Percentiles rank a stretch among this genome's conserved stretches.
Conservation (phyloP, 2,797 vertebrate species). For the Halcyon leucocephala region DNA sequence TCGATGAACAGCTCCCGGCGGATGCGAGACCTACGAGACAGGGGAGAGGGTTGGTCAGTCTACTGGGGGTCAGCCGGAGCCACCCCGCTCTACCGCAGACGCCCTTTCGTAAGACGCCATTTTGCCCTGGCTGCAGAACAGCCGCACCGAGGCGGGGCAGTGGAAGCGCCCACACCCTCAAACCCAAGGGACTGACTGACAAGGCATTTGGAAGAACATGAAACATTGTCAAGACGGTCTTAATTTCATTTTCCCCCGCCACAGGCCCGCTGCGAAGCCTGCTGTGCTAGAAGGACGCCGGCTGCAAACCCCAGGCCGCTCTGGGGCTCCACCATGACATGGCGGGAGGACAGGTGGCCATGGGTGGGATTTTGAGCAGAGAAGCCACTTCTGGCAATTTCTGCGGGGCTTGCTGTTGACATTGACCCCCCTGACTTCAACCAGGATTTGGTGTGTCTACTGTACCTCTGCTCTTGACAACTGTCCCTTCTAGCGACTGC, state of each 20-base stretch:
- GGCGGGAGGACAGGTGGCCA: neutral
- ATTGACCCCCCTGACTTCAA: neutral
- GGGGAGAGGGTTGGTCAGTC: neutral
- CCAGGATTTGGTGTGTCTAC: neutral
- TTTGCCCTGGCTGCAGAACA: neutral
- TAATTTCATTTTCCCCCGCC: neutral
- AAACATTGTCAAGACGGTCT: neutral
- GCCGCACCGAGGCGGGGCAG: fast-evolving
- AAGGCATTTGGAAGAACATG: neutral
- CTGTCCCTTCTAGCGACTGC: neutral
- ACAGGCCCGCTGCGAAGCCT: neutral
- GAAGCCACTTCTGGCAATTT: neutral
- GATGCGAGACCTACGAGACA: conserved; percentile 91
- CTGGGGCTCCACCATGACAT: fast-evolving
- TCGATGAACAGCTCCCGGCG: conserved; percentile 97
- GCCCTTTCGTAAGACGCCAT: fast-evolving
- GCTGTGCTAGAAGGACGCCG: neutral
- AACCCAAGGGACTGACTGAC: neutral
- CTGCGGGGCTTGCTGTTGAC: too few species aligned
- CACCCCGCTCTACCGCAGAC: fast-evolving
- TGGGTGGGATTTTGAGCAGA: neutral
- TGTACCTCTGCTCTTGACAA: neutral
- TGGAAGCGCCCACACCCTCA: neutral
- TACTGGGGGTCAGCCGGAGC: fast-evolving
- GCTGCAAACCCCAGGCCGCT: neutral